Conservation (phyloP, 2,113 vertebrate species). For the Bos javanicus region DNA sequence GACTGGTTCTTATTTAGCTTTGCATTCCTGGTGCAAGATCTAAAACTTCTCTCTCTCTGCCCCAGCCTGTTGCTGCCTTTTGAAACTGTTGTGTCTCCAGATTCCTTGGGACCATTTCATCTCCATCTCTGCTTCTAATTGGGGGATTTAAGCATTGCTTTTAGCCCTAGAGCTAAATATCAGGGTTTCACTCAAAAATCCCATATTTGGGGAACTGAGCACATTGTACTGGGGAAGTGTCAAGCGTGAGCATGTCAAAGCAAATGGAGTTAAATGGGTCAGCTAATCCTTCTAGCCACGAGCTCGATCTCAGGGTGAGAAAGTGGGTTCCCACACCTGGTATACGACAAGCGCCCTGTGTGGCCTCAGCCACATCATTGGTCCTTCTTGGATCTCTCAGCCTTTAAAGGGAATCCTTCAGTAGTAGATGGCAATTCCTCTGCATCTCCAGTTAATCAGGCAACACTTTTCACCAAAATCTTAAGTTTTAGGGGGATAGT, state of each 20-base stretch:
- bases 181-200: constrained; percentile 44
- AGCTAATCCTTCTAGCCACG: neutral
- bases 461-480: neutral
- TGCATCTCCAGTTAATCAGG: neutral
- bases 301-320: neutral
- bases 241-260: neutral
- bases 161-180: constrained; percentile 61
- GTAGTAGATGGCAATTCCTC: neutral
- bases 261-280: neutral
- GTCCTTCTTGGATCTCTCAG: neutral
- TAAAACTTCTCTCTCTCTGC: constrained; percentile 77
- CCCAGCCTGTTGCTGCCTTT: constrained; percentile 63
- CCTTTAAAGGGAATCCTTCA: neutral
- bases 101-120: constrained; percentile 28
- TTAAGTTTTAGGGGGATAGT: neutral
- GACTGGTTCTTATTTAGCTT: constrained; percentile 82
- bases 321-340: neutral
- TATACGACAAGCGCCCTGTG: neutral
- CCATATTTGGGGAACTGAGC: constrained; percentile 55
- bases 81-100: constrained; percentile 56
- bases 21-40: constrained; percentile 79
- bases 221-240: neutral
- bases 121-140: constrained; percentile 61
- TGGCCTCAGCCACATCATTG: neutral
- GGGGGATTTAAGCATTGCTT: neutral